phyloP scores from a whole-genome alignment of 53 echinoderm and acorn worm species.

The Henricia sp. region DNA sequence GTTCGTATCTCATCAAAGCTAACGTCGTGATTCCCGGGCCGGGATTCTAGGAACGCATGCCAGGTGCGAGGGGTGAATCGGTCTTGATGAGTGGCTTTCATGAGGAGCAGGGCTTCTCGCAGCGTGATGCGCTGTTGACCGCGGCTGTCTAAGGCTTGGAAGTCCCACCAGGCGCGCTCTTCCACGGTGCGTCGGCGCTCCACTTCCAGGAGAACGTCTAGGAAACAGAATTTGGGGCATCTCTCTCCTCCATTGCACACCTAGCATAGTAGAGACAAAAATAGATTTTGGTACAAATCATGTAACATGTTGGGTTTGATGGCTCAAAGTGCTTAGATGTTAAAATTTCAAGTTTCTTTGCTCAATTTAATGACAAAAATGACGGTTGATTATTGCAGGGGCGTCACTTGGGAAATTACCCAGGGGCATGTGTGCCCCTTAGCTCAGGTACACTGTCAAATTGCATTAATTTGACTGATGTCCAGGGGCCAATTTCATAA shows the following conservation, averaged over 20 bases:
- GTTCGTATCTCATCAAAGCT: slow-evolving; percentile 84
- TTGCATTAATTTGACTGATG: no score
- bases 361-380: no score
- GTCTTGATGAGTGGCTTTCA: slow-evolving; percentile 93
- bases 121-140: slow-evolving; percentile 75
- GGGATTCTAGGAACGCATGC: slow-evolving; percentile 80
- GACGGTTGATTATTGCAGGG: no score
- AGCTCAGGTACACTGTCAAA: no score
- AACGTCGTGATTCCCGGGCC: slow-evolving; percentile 72
- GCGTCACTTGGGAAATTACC: no score
- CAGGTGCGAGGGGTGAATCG: slow-evolving; percentile 85
- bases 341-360: no score
- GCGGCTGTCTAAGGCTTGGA: slow-evolving; percentile 82
- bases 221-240: slow-evolving; percentile 77
- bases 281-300: neutral
- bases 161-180: slow-evolving; percentile 96
- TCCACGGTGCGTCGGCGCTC: slow-evolving; percentile 87
- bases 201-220: slow-evolving; percentile 85
- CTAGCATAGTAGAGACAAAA: neutral
- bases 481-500: no score
- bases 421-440: no score
- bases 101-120: slow-evolving; percentile 87
- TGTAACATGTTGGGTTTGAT: no score
- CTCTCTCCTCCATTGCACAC: slow-evolving; percentile 52
- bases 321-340: no score